Evolutionary conservation across 1,140 invertebrate genomes (phyloP).

Genomic region (Plodia interpunctella): DNA sequence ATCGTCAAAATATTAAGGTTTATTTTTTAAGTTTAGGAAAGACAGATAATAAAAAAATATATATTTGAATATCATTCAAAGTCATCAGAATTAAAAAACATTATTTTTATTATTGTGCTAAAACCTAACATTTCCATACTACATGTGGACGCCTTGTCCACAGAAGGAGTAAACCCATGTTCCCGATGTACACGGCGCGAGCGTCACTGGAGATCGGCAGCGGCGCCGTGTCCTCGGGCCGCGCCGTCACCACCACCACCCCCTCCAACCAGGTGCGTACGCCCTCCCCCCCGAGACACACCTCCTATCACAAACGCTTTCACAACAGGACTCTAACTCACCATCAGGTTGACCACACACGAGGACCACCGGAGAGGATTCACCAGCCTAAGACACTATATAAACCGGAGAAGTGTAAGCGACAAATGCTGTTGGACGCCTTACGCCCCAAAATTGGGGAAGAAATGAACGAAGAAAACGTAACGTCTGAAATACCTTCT

Average conservation of each 20-base stretch:
- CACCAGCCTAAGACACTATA: neutral
- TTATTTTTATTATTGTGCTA: too few relatives aligned
- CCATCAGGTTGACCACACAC: conserved; percentile 9
- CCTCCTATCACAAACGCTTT: conserved; percentile 18
- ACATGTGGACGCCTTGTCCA: conserved; percentile 24
- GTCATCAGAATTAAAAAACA: too few relatives aligned
- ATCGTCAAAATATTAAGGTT: too few relatives aligned
- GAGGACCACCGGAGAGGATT: neutral
- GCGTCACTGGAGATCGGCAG: conserved; percentile 76
- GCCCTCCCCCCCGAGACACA: neutral
- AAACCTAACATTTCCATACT: neutral
- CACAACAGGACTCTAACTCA: conserved; percentile 12
- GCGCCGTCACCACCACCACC: conserved; percentile 72
- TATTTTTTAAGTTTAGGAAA: too few relatives aligned
- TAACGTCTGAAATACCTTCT: neutral
- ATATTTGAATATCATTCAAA: too few relatives aligned
- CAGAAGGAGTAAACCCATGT: conserved; percentile 63
- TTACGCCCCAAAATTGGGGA: conserved; percentile 17
- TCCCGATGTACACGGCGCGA: conserved; percentile 77
- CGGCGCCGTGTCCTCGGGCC: conserved; percentile 65
- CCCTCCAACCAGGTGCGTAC: conserved; percentile 72
- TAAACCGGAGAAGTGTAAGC: neutral
- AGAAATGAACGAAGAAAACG: neutral
- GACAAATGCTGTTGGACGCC: conserved; percentile 30
- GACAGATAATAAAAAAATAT: too few relatives aligned